Conservation (phyloP, 2,113 vertebrate genomes). For the Lophius piscatorius region DNA sequence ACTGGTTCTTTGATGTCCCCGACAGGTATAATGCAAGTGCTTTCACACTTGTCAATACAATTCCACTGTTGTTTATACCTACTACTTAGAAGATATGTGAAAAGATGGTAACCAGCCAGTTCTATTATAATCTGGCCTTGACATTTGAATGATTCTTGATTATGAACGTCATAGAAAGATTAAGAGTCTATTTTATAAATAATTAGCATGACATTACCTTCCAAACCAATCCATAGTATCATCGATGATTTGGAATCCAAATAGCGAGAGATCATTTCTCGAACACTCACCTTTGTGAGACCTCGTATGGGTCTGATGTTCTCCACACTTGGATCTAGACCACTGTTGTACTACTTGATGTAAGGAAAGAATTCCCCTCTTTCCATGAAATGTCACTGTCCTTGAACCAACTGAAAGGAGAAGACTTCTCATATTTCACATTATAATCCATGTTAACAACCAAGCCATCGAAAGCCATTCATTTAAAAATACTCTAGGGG, state of each 20-base stretch:
- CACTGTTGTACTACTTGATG: slow-evolving; percentile 28
- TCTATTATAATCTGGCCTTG: slow-evolving; percentile 2
- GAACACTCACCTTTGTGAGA: slow-evolving; percentile 70
- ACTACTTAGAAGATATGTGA: slow-evolving; percentile 5
- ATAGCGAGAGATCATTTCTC: slow-evolving; percentile 18
- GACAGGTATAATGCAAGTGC: slow-evolving; percentile 10
- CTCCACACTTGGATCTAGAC: slow-evolving; percentile 36
- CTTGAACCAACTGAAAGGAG: slow-evolving; percentile 44
- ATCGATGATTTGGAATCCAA: slow-evolving; percentile 18
- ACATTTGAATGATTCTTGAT: background rate
- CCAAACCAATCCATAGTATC: slow-evolving; percentile 24
- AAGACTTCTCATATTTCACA: slow-evolving; percentile 33
- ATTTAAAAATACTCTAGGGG: too few relatives aligned
- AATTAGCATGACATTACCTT: slow-evolving; percentile 39
- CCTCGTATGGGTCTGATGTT: slow-evolving; percentile 46
- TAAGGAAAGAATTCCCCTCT: slow-evolving; percentile 30
- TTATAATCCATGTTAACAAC: slow-evolving; percentile 3
- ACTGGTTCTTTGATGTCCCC: slow-evolving; percentile 25
- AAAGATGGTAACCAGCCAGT: background rate
- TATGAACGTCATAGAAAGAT: background rate
- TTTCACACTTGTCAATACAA: slow-evolving; percentile 2
- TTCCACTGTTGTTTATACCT: slow-evolving; percentile 25
- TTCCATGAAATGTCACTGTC: slow-evolving; percentile 34
- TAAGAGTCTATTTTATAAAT: slow-evolving; percentile 24
- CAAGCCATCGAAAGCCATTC: background rate